Conservation (phyloP, 2,113 vertebrate genomes). For the Cinclus mexicanus region DNA sequence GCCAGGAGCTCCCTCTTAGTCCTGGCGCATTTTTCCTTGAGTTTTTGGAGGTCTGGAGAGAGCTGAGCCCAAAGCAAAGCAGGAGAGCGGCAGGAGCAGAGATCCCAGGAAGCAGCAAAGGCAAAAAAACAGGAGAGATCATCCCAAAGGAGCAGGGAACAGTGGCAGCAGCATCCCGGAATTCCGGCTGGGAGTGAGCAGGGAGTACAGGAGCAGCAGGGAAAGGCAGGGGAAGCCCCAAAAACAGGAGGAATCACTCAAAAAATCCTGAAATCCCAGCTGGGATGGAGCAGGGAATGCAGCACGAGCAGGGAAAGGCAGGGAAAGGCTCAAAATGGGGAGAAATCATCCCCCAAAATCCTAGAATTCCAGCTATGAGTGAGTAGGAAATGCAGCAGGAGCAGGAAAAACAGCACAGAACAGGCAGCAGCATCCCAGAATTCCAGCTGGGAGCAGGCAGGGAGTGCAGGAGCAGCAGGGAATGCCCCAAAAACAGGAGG, state of each 20-base stretch:
- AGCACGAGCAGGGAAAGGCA: not conserved
- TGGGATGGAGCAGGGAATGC: not conserved
- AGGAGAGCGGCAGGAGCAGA: conserved; percentile 46
- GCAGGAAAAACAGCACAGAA: not conserved
- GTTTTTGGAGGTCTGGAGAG: conserved; percentile 88
- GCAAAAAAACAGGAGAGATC: not conserved
- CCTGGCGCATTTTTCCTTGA: conserved; percentile 90
- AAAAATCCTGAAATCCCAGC: not conserved
- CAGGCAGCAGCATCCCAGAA: not conserved
- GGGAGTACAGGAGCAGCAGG: not conserved
- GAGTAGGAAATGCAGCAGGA: not conserved
- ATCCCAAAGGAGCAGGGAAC: not conserved
- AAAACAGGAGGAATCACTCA: not conserved
- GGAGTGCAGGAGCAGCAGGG: not conserved
- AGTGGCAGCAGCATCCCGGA: not conserved
- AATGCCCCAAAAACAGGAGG: too few species aligned
- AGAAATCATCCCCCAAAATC: not conserved
- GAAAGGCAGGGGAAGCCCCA: not conserved
- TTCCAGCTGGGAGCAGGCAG: not conserved
- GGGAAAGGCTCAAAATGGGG: not conserved
- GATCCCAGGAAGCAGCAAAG: conserved; percentile 71
- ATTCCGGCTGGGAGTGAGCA: not conserved
- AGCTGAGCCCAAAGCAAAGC: conserved; percentile 80
- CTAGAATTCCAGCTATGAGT: not conserved
- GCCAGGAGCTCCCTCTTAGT: conserved; percentile 91